Conservation (phyloP, 2,888 invertebrate species). For the Tetranychus truncatus region DNA sequence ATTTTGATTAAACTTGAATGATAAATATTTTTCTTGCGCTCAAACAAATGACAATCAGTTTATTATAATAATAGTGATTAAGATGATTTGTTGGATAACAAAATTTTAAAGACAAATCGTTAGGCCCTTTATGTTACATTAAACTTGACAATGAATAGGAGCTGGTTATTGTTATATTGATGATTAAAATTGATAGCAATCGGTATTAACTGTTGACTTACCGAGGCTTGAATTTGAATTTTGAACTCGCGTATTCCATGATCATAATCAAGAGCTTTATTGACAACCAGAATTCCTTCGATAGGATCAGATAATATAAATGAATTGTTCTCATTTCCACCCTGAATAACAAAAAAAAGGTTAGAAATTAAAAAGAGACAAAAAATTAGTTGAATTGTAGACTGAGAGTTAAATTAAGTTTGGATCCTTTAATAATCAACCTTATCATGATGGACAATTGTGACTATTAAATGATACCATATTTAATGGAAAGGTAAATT, state of each 20-base stretch:
- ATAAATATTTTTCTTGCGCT: too few relatives aligned
- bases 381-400: not conserved
- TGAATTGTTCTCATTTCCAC: slow-evolving; percentile 29
- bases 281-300: slow-evolving; percentile 42
- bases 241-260: slow-evolving; percentile 55
- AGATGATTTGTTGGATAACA: not conserved
- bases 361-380: not conserved
- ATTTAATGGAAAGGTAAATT: too few relatives aligned
- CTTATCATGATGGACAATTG: too few relatives aligned
- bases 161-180: not conserved
- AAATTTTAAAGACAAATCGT: not conserved
- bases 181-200: slow-evolving; percentile 27
- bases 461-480: too few relatives aligned
- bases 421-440: not conserved
- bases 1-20: too few relatives aligned
- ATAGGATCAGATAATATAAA: slow-evolving; percentile 29
- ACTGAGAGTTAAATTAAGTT: not conserved
- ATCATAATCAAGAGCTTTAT: slow-evolving; percentile 57
- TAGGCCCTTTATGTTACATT: not conserved
- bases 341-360: slow-evolving; percentile 21
- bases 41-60: too few relatives aligned
- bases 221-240: slow-evolving; percentile 55
- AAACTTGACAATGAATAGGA: not conserved
- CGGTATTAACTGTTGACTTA: slow-evolving; percentile 32
- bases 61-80: too few relatives aligned